Percentiles rank a stretch among this genome's conserved stretches.
These are phyloP conservation scores for Brassicogethes aeneus DNA, from an alignment of 2,888 invertebrate genomes.

Conservation along the genomic window DNA sequence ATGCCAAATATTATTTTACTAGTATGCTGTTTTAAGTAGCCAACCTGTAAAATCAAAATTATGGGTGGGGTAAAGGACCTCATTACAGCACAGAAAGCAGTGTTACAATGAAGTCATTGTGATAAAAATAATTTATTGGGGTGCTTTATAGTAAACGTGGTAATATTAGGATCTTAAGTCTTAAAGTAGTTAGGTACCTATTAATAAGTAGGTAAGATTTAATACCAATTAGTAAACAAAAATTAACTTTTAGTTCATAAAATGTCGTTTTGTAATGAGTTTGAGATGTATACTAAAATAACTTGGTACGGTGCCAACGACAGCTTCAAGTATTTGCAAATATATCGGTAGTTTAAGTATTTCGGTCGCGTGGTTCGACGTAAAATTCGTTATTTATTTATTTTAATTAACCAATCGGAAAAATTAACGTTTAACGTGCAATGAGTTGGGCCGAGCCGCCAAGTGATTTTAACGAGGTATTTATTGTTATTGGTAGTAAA, in stretches of 20 bases:
- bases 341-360: slow-evolving; percentile 18
- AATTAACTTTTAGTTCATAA: neutral
- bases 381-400: slow-evolving; percentile 10
- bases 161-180: no score
- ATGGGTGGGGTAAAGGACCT: no score
- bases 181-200: no score
- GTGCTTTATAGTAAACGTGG: no score
- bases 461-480: slow-evolving; percentile 1
- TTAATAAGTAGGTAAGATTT: no score
- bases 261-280: neutral
- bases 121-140: no score
- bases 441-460: slow-evolving; percentile 11
- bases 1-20: no score
- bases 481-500: no score
- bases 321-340: slow-evolving; percentile 21
- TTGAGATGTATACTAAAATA: slow-evolving; percentile 21
- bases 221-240: neutral
- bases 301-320: slow-evolving; percentile 29
- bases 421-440: slow-evolving; percentile 8
- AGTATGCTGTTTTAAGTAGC: no score
- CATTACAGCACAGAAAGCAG: no score
- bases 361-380: slow-evolving; percentile 11
- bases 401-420: slow-evolving; percentile 10
- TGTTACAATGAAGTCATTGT: no score
- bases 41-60: no score